These are phyloP conservation scores for Philereme vetulata DNA, from an alignment of 2,888 invertebrate genomes.

Conservation along the genomic window DNA sequence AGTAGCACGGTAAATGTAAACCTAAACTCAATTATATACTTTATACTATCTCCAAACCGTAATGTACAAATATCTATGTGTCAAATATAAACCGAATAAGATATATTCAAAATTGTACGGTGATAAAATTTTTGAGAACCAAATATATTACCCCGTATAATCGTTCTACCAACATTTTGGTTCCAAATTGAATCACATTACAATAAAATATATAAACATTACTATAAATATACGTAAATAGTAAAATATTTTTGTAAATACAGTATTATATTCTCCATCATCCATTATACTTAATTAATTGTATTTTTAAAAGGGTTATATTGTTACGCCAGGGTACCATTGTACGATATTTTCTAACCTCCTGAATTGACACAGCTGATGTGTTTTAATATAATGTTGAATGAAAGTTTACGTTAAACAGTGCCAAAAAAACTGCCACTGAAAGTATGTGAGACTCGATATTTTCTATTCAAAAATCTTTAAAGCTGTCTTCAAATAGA, in stretches of 20 bases:
- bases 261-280: constrained; percentile 60
- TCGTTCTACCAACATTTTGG: neutral
- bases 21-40: too few relatives aligned
- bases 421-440: constrained; percentile 41
- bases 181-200: constrained; percentile 14
- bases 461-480: neutral
- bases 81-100: constrained; percentile 57
- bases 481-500: neutral
- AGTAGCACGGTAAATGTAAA: too few relatives aligned
- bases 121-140: constrained; percentile 1
- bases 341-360: constrained; percentile 19
- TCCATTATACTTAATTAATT: constrained; percentile 48
- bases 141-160: too few relatives aligned
- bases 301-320: constrained; percentile 50
- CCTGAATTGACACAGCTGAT: constrained; percentile 11
- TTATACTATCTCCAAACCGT: constrained; percentile 43
- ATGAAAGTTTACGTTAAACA: constrained; percentile 34
- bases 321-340: constrained; percentile 40
- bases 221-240: constrained; percentile 38
- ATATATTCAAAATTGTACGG: constrained; percentile 17
- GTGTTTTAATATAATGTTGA: constrained; percentile 30
- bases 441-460: too few relatives aligned
- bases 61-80: constrained; percentile 69
- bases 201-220: constrained; percentile 42
- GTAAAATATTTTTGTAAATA: constrained; percentile 71